Evolutionary conservation across 2,113 vertebrate genomes (phyloP).

Genomic region (Rynchops niger): DNA sequence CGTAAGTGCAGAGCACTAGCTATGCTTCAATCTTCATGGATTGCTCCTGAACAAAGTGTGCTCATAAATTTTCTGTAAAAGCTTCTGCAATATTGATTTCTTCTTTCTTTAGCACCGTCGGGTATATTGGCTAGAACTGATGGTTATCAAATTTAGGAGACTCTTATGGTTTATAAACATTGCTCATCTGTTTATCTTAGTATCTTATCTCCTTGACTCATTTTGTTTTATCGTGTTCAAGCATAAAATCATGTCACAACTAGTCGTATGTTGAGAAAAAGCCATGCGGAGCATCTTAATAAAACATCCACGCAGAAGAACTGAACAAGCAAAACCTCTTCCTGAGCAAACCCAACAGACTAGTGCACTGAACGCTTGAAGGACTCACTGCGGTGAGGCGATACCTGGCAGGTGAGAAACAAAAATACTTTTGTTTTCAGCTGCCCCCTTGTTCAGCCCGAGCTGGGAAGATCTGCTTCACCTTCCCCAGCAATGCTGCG

Average conservation of each 20-base stretch:
- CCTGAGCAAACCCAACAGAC: neutral
- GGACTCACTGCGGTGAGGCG: neutral
- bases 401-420: neutral
- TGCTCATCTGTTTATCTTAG: slow-evolving; percentile 30
- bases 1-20: neutral
- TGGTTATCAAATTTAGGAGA: slow-evolving; percentile 8
- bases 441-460: neutral
- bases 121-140: neutral
- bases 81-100: slow-evolving; percentile 48
- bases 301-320: neutral
- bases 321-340: neutral
- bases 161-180: neutral
- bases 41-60: neutral
- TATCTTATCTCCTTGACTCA: neutral
- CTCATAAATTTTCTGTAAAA: slow-evolving; percentile 29
- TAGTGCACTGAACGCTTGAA: accelerated
- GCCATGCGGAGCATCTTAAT: neutral
- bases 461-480: neutral
- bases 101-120: slow-evolving; percentile 27
- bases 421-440: neutral
- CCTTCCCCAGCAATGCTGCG: neutral
- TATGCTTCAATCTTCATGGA: neutral
- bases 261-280: accelerated
- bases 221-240: slow-evolving; percentile 9
- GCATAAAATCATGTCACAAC: neutral